Evolutionary conservation across 2,888 invertebrate genomes (phyloP), one percentile per base, ranked within the genome.

Genomic region (Furcula furcula): DNA sequence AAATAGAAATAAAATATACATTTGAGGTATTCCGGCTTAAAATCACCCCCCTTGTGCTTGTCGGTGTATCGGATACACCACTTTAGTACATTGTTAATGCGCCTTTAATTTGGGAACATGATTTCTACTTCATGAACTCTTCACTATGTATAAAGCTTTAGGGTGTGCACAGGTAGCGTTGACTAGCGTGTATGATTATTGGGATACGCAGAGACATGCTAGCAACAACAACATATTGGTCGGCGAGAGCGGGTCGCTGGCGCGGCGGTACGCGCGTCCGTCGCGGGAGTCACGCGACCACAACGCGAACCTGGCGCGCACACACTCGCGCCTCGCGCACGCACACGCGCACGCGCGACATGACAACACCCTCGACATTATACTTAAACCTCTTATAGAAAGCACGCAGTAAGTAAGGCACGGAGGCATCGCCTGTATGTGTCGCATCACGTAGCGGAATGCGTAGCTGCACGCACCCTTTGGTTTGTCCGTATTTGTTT

Each of bases 181-280:
- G 75, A 79, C 59, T 63, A 62, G 79, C 66, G 67, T 76, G 66
- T 75, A 62, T 83, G 73, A 73, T 71, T 74, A 71, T 82, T 87
- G 87, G 86, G 81, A 69, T 73, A 78, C 78, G 75, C 89, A 89
- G 89, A 89, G 89, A 83, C 89, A 89, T 82, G 89, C 89, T 86
- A 89, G 89, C 87, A 89, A 89, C 89, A 89, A 89, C 89, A 89
- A 89, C 88, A 86, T 89, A 76, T 65, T 87, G 83, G 78, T 80
- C 62, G 86, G 81, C 69, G 85, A 84, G 74, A 79, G 81, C 79
- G 86, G 85, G 23, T 86, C 86, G 59, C 80, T 88, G 80, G 83
- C 86, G 69, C 78, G 87, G 60, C 76, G 85, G 55, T 78, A 81
- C 76, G 77, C 69, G 67, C 78, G 85, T 45, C 77, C 83, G 45